phyloP scores from a whole-genome alignment of 2,113 vertebrate genomes.

The Talpa occidentalis region DNA sequence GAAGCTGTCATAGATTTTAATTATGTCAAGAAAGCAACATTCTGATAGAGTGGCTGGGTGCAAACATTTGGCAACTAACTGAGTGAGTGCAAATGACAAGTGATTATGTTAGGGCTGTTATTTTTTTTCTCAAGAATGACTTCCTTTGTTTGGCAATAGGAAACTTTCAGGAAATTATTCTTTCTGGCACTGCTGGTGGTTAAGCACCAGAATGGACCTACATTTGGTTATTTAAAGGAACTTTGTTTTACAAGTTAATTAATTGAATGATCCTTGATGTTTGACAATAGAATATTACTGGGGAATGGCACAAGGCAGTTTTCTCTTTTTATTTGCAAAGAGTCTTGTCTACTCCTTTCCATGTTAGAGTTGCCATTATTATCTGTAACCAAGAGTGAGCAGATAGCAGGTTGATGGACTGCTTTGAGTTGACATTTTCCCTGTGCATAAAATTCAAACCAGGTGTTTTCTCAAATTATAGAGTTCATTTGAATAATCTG shows the following conservation, averaged over 20 bases:
- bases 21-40: slow-evolving; percentile 58
- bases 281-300: slow-evolving; percentile 44
- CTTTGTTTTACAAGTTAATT: slow-evolving; percentile 72
- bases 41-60: slow-evolving; percentile 42
- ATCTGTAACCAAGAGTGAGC: not conserved
- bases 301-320: not conserved
- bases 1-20: slow-evolving; percentile 56
- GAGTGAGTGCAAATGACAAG: slow-evolving; percentile 66
- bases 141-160: slow-evolving; percentile 65
- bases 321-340: not conserved
- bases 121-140: slow-evolving; percentile 61
- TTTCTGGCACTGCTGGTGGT: slow-evolving; percentile 53
- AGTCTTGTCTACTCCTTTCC: not conserved
- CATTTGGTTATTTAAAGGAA: slow-evolving; percentile 53
- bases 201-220: slow-evolving; percentile 41
- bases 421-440: not conserved
- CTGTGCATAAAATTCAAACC: not conserved
- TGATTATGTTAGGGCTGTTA: slow-evolving; percentile 51
- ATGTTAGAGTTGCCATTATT: not conserved
- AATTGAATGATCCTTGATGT: slow-evolving; percentile 54
- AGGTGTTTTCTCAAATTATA: fast-evolving
- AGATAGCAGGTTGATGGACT: not conserved
- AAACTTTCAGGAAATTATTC: slow-evolving; percentile 66
- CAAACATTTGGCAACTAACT: slow-evolving; percentile 72
- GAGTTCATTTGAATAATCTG: not conserved